Evolutionary conservation across 92 coral and sea anemone genomes (phyloP), one percentile per base, ranked within the genome.

Genomic region (Phymanthus crucifer): DNA sequence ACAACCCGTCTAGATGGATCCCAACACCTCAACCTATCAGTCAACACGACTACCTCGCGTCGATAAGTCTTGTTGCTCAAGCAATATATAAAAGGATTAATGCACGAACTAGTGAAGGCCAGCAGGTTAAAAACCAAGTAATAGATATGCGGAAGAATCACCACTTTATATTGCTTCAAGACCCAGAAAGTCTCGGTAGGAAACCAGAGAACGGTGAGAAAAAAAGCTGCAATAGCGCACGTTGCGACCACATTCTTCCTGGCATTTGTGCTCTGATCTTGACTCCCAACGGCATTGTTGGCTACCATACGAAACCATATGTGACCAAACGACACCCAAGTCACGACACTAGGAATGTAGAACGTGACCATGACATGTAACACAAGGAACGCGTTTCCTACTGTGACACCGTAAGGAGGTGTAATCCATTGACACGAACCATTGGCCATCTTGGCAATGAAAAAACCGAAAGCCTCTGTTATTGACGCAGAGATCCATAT

Each of bases 131-230:
- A 87, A 3, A 78, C 72, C 17, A 81, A 83, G 61, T 92, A 93
- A 46, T 52, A 47, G 6, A 78, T 52, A 2, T 85, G 80, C 24
- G 87, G 83, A 47, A 83, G 48, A 18, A 83, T 48, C 5, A 87
- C 76, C 47, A 87, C 80, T 34, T 87, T 48, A 64, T 72, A 87
- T 50, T 87, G 73, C 35, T 77, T 83, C 47, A 87, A 70, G 23
- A 87, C 76, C 79, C 80, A 87, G 31, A 87, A 83, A 31, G 82
- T 76, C 74, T 87, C 87, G 12, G 87, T 79, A 17, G 95, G 98
- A 64, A 94, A 83, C 98, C 98, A 94, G 56, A 91, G 87, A 33
- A 91, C 64, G 0, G 94, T 94, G 12, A 94, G 74, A n/a, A 91
- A 72, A 26, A 88, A 71, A 18, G 98, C 92, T 1, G 93, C 93